phyloP scores from a whole-genome alignment of 2,888 invertebrate genomes.

The Camptogramma bilineatum region DNA sequence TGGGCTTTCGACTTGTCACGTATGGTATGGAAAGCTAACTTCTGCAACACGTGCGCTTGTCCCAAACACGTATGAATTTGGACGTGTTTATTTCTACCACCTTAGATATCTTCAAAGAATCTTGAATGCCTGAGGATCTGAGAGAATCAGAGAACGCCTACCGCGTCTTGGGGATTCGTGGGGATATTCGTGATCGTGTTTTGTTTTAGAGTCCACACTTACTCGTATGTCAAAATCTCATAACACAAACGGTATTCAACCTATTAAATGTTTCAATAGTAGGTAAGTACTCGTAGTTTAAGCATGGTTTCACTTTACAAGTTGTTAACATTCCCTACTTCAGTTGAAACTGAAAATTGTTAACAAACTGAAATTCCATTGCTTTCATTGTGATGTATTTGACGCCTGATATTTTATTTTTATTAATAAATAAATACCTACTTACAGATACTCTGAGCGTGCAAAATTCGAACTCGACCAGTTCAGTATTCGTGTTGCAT shows the following conservation, averaged over 20 bases:
- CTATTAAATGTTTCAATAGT: not conserved
- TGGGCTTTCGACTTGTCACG: no score
- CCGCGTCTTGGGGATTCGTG: no score
- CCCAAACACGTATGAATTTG: no score
- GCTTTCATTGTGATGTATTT: not conserved
- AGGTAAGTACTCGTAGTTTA: no score
- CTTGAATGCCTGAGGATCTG: no score
- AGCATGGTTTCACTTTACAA: not conserved
- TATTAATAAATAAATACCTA: not conserved
- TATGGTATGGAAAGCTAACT: no score
- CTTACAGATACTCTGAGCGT: not conserved
- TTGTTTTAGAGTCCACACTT: no score
- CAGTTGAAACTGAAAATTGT: not conserved
- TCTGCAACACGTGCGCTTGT: no score
- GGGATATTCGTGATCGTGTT: no score
- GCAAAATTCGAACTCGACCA: not conserved
- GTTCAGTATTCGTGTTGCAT: slow-evolving; percentile 24
- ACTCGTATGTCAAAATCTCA: not conserved
- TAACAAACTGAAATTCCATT: not conserved
- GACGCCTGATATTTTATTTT: not conserved
- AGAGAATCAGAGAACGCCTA: no score
- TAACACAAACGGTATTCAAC: not conserved
- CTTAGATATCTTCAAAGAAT: no score
- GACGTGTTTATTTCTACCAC: no score
- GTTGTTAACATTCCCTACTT: not conserved